These are phyloP conservation scores for Caranx melampygus DNA, from an alignment of 2,113 vertebrate species.

Conservation along the genomic window DNA sequence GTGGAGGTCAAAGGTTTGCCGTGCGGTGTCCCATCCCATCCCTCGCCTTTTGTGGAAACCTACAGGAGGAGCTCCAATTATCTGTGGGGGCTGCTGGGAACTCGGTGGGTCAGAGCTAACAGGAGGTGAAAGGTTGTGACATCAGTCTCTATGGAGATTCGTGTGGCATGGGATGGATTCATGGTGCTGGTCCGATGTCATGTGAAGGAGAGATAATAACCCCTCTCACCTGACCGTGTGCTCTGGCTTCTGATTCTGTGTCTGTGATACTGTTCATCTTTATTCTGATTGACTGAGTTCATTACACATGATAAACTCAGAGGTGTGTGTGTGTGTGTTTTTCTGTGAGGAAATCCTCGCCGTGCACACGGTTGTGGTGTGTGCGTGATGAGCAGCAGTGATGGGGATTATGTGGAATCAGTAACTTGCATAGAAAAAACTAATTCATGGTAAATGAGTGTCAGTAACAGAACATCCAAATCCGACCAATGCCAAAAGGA, in stretches of 20 bases:
- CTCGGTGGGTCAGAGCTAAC: constrained; percentile 1
- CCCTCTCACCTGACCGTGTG: not conserved
- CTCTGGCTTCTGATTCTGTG: not conserved
- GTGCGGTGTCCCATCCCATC: constrained; percentile 39
- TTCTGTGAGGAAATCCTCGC: not conserved
- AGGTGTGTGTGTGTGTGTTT: not conserved
- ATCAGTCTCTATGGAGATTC: constrained; percentile 40
- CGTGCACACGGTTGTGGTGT: not conserved
- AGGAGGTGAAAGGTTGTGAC: constrained; percentile 61
- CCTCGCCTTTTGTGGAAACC: constrained; percentile 31
- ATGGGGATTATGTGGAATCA: not conserved
- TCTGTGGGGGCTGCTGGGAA: constrained; percentile 23
- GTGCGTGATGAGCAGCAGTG: not conserved
- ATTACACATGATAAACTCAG: not conserved
- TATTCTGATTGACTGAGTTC: not conserved
- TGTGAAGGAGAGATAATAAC: not conserved
- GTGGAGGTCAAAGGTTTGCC: constrained; percentile 57
- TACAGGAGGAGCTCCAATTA: constrained; percentile 49
- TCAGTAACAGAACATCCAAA: not conserved
- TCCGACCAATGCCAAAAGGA: not conserved
- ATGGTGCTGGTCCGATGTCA: not conserved
- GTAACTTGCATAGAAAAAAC: not conserved
- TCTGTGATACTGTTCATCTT: not conserved
- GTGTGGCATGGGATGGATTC: constrained; percentile 15
- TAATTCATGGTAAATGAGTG: not conserved